phyloP scores from a whole-genome alignment of 30 jellyfish, hydroid and myxozoan genomes.

The Pseudorhiza aurosa region DNA sequence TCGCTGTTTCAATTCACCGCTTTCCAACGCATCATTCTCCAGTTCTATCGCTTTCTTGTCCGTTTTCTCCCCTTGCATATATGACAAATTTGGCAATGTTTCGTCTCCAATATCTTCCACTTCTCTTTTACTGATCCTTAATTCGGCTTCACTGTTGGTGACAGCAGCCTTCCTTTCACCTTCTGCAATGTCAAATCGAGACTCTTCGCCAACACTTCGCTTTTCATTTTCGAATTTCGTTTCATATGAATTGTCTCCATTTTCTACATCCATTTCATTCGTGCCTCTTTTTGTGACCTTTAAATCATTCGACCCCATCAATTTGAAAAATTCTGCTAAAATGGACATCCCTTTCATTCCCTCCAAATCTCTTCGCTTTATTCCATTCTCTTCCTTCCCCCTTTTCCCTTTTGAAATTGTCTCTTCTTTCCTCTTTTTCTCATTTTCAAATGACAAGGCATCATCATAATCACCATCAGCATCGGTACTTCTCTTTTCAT shows the following conservation, averaged over 20 bases:
- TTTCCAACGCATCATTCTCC: slow-evolving; percentile 28
- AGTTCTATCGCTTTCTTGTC: background rate
- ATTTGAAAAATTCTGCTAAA: slow-evolving; percentile 17
- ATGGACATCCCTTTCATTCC: background rate
- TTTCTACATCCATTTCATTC: slow-evolving; percentile 13
- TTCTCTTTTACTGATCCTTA: slow-evolving; percentile 24
- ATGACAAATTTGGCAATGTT: slow-evolving; percentile 48
- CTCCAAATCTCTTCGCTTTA: slow-evolving; percentile 6
- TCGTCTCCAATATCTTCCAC: slow-evolving; percentile 64
- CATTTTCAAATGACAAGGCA: background rate
- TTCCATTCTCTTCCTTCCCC: background rate
- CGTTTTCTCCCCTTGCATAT: background rate
- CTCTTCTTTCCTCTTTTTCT: background rate
- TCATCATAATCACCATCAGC: background rate
- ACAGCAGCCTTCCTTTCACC: background rate
- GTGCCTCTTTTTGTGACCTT: slow-evolving; percentile 9
- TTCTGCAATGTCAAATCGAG: background rate
- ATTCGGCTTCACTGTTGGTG: background rate
- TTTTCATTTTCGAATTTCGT: background rate
- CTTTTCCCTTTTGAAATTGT: too few relatives aligned
- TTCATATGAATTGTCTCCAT: background rate
- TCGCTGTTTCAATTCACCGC: background rate
- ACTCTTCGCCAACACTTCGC: background rate
- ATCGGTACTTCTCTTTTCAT: slow-evolving; percentile 8
- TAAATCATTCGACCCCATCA: slow-evolving; percentile 33